Evolutionary conservation across 2,113 vertebrate species (phyloP), one percentile per base, ranked within the genome.

Genomic region (Pygoscelis antarcticus): DNA sequence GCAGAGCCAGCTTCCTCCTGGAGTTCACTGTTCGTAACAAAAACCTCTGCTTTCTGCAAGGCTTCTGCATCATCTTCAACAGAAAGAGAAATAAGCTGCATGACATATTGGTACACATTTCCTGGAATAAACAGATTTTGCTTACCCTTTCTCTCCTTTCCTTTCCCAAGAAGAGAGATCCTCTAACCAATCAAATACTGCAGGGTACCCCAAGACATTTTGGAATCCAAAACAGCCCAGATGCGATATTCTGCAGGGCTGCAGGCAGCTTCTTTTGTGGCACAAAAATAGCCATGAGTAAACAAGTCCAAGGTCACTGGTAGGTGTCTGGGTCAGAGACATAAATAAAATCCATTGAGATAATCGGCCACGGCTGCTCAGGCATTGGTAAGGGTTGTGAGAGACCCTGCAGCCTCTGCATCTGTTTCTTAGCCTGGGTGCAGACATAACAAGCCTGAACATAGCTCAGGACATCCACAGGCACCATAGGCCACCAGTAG

Each of bases 61-160:
- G 81, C 69, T 91, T 89, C 34, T 16, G 47, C 38, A 89, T 85
- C 91, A 96, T 27, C 76, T 97, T 94, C 74, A 87, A 91, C 36
- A 84, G n/a, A 74, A 80, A 84, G 12, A 96, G 36, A 95, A 92
- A 75, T 6, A 78, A 85, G 22, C 20, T 15, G 9, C 16, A 6
- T 83, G 58, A 71, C 16, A n/a, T 12, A 19, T 2, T 26, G 4
- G 38, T 40, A 40, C 21, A 29, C 18, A 16, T 34, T 87, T 89
- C n/a, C 55, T 34, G 18, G n/a, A 88, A 91, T 25, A 57, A 91
- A 47, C 11, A 82, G 21, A 57, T 44, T 82, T 76, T 69, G 34
- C 44, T 93, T 38, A 81, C 23, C 6, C 30, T 57, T 62, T 55
- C n/a, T 71, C 78, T 89, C 32, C 34, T 76, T 42, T 89, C 15